These are phyloP conservation scores for Tyrophagus putrescentiae DNA, from an alignment of 1,140 invertebrate genomes.

Conservation along the genomic window DNA sequence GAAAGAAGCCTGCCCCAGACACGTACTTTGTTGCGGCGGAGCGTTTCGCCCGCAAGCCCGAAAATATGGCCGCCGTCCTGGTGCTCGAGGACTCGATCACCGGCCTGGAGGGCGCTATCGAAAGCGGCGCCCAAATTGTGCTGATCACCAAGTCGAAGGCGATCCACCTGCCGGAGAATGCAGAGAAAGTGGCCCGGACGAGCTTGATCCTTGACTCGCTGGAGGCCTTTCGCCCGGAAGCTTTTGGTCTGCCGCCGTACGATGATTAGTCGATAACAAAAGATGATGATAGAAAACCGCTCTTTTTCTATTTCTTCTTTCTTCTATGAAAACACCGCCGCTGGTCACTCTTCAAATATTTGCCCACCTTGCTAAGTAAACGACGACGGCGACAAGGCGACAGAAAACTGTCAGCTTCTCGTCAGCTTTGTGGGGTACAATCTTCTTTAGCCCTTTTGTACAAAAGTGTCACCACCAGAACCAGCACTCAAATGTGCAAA, in stretches of 20 bases:
- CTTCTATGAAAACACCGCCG: too few relatives aligned
- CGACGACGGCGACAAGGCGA: too few relatives aligned
- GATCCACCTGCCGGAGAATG: slow-evolving; percentile 14
- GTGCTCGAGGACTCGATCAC: slow-evolving; percentile 25
- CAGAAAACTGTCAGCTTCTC: too few relatives aligned
- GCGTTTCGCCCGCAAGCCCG: slow-evolving; percentile 12
- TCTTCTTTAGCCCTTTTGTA: too few relatives aligned
- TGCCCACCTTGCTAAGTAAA: too few relatives aligned
- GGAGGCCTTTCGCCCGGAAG: slow-evolving; percentile 22
- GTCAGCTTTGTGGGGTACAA: too few relatives aligned
- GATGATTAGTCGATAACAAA: too few relatives aligned
- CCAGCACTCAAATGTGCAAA: too few relatives aligned
- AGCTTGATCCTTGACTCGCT: slow-evolving; percentile 20
- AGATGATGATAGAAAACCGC: too few relatives aligned
- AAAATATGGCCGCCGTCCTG: slow-evolving; percentile 8
- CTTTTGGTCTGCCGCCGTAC: slow-evolving; percentile 23
- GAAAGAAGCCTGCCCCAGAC: slow-evolving; percentile 22
- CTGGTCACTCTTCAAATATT: too few relatives aligned
- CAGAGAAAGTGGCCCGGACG: slow-evolving; percentile 2
- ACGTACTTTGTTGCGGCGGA: slow-evolving; percentile 16
- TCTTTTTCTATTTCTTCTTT: too few relatives aligned
- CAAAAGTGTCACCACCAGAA: too few relatives aligned
- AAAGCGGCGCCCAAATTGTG: slow-evolving; percentile 21
- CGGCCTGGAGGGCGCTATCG: slow-evolving; percentile 20
- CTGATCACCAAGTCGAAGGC: slow-evolving; percentile 7